These are phyloP conservation scores for human (Homo sapiens) DNA, from an alignment of 2,113 vertebrate genomes.

Conservation along the genomic window DNA sequence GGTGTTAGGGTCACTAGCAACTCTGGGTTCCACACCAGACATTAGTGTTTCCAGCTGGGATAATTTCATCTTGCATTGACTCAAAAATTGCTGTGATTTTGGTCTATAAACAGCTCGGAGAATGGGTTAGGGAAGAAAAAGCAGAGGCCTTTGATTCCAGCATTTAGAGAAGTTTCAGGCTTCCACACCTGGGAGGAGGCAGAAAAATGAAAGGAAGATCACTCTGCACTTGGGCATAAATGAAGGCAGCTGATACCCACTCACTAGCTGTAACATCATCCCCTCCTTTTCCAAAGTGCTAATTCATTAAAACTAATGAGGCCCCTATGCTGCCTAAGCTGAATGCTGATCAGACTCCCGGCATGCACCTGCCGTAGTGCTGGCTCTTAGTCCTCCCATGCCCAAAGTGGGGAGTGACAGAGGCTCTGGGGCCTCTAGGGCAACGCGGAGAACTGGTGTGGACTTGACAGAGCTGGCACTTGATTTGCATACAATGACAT, in stretches of 20 bases:
- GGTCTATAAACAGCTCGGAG: constrained; percentile 18
- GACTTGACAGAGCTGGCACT: not conserved
- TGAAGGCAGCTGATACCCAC: constrained; percentile 46
- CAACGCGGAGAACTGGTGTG: not conserved
- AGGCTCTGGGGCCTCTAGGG: not conserved
- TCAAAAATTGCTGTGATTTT: constrained; percentile 59
- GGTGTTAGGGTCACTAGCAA: not conserved
- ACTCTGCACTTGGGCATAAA: constrained; percentile 52
- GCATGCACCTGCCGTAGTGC: constrained; percentile 12
- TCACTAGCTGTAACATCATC: constrained; percentile 28
- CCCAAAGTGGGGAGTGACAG: not conserved
- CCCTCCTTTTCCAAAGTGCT: constrained; percentile 60
- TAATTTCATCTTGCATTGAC: constrained; percentile 45
- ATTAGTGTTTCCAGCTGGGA: constrained; percentile 5
- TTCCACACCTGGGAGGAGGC: constrained; percentile 28
- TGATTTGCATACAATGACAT: not conserved
- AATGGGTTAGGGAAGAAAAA: not conserved
- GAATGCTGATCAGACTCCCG: constrained; percentile 63
- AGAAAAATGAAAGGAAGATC: constrained; percentile 46
- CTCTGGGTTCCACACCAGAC: not conserved
- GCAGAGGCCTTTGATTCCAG: constrained; percentile 20
- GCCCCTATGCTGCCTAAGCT: constrained; percentile 8
- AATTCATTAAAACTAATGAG: constrained; percentile 76
- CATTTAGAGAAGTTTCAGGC: constrained; percentile 6
- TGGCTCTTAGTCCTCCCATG: not conserved